phyloP scores from a whole-genome alignment of 2,888 invertebrate genomes.

The Campoplex capitator region DNA sequence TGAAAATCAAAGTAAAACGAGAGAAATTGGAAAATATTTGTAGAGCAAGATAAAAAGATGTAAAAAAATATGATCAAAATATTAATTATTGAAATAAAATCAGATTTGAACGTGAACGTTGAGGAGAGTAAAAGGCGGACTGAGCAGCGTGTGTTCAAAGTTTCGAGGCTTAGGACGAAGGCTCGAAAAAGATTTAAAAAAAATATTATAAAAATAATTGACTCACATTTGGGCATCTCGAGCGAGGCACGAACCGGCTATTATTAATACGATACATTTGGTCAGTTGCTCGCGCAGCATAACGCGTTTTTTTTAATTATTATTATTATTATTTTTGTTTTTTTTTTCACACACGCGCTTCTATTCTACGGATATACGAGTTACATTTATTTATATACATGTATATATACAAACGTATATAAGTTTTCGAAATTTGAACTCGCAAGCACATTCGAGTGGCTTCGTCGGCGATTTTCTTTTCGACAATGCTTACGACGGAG shows the following conservation, averaged over 20 bases:
- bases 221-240: slow-evolving; percentile 75
- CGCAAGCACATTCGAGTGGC: slow-evolving; percentile 16
- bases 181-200: neutral
- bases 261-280: slow-evolving; percentile 72
- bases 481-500: neutral
- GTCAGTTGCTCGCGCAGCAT: slow-evolving; percentile 69
- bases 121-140: neutral
- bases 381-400: slow-evolving; percentile 16
- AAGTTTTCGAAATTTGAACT: slow-evolving; percentile 25
- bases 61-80: neutral
- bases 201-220: slow-evolving; percentile 29
- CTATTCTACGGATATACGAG: slow-evolving; percentile 13
- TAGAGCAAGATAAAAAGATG: slow-evolving; percentile 3
- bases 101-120: neutral
- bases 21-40: neutral
- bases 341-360: slow-evolving; percentile 34
- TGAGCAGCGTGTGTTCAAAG: neutral
- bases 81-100: neutral
- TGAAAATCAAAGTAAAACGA: neutral
- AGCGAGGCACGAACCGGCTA: slow-evolving; percentile 72
- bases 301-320: slow-evolving; percentile 35
- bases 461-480: slow-evolving; percentile 1
- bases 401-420: neutral
- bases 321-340: neutral
- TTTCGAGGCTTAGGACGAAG: neutral